phyloP scores from a whole-genome alignment of 1,140 invertebrate genomes.

The Drosophila tsacasi region DNA sequence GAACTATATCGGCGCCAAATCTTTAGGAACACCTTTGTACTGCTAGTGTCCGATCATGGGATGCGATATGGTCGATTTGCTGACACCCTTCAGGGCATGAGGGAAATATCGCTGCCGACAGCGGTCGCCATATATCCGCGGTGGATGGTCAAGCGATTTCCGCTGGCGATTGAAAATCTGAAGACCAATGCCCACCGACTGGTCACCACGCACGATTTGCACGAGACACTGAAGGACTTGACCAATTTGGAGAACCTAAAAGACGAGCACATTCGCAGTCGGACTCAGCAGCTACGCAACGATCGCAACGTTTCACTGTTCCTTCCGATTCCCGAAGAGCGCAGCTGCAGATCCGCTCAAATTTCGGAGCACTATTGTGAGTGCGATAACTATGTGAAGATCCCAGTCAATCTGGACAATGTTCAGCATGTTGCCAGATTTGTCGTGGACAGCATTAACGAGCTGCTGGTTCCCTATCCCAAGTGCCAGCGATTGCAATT shows the following conservation, averaged over 20 bases:
- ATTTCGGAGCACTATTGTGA: slow-evolving; percentile 19
- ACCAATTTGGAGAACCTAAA: slow-evolving; percentile 7
- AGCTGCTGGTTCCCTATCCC: background rate
- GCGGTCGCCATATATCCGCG: slow-evolving; percentile 16
- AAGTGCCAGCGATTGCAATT: slow-evolving; percentile 13
- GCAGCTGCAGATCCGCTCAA: slow-evolving; percentile 20
- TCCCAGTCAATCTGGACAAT: background rate
- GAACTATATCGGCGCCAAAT: background rate
- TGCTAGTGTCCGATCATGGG: slow-evolving; percentile 31
- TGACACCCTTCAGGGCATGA: slow-evolving; percentile 19
- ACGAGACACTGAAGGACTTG: slow-evolving; percentile 31
- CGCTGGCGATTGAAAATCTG: slow-evolving; percentile 21
- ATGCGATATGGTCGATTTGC: slow-evolving; percentile 18
- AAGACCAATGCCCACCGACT: slow-evolving; percentile 11
- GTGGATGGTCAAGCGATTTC: slow-evolving; percentile 9
- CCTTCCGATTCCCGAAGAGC: slow-evolving; percentile 33
- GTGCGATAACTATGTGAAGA: slow-evolving; percentile 1
- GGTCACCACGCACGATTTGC: slow-evolving; percentile 24
- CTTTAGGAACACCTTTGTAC: slow-evolving; percentile 2
- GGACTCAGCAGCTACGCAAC: slow-evolving; percentile 8
- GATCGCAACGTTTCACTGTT: slow-evolving; percentile 23
- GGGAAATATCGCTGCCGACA: slow-evolving; percentile 20
- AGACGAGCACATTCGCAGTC: background rate
- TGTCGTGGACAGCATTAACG: slow-evolving; percentile 7
- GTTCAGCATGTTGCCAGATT: slow-evolving; percentile 5